Evolutionary conservation across 2,113 vertebrate species (phyloP).

Genomic region (Peucedramus taeniatus): DNA sequence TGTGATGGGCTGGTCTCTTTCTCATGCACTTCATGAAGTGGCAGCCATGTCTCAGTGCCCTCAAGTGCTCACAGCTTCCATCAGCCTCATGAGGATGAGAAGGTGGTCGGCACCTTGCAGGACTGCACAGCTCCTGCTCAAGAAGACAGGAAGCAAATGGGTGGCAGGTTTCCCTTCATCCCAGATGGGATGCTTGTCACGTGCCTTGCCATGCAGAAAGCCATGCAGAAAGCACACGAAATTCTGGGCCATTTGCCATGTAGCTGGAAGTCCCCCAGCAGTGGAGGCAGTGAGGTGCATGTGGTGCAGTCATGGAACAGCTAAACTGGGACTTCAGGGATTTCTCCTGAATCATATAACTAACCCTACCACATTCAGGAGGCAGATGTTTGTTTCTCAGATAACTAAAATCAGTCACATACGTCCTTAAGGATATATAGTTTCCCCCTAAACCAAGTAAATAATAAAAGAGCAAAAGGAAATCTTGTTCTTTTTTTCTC

Average conservation of each 20-base stretch:
- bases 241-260: neutral
- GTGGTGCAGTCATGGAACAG: neutral
- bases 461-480: neutral
- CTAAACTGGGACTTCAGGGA: neutral
- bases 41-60: neutral
- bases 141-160: neutral
- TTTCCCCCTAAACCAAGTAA: neutral
- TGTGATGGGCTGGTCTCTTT: neutral
- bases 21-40: neutral
- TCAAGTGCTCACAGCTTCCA: neutral
- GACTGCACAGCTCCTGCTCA: neutral
- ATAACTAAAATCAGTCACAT: neutral
- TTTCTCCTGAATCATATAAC: neutral
- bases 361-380: neutral
- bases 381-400: neutral
- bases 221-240: rapidly evolving
- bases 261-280: neutral
- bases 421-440: neutral
- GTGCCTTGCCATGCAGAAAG: neutral
- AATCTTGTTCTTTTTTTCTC: neutral
- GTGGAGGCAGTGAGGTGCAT: neutral
- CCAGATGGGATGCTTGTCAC: neutral
- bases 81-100: neutral
- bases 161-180: neutral
- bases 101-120: rapidly evolving